Percentiles rank a stretch among this genome's conserved stretches.
phyloP scores from a whole-genome alignment of 2,113 vertebrate species.

The Alouatta palliata region DNA sequence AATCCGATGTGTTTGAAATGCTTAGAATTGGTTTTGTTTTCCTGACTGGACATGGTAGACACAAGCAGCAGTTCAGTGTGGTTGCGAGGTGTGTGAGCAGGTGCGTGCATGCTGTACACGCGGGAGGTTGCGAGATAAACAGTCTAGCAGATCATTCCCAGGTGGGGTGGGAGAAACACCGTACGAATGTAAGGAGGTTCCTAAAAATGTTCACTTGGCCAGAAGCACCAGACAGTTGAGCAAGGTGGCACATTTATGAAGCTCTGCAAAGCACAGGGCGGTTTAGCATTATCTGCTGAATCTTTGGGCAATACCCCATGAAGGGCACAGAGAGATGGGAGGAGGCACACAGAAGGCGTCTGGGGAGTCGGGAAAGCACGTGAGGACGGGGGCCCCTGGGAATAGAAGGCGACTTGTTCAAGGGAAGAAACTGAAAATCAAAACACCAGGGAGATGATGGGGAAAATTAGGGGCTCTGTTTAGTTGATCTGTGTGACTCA shows the following conservation, averaged over 20 bases:
- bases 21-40: no score
- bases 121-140: neutral
- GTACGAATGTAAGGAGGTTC: neutral
- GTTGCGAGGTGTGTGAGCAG: no score
- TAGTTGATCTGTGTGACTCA: no score
- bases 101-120: neutral
- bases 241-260: neutral
- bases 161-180: neutral
- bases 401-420: neutral
- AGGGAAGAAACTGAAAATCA: neutral
- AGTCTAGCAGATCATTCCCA: neutral
- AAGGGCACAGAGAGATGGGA: neutral
- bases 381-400: neutral
- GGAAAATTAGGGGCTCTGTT: no score
- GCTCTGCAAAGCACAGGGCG: neutral
- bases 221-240: neutral
- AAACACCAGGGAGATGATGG: neutral
- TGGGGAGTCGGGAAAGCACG: neutral
- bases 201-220: neutral
- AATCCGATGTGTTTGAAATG: no score
- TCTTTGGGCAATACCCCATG: neutral
- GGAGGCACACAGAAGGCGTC: neutral
- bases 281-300: neutral
- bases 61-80: no score
- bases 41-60: no score